Evolutionary conservation across 2,888 invertebrate genomes (phyloP).

Genomic region (Nasonovia ribisnigri): DNA sequence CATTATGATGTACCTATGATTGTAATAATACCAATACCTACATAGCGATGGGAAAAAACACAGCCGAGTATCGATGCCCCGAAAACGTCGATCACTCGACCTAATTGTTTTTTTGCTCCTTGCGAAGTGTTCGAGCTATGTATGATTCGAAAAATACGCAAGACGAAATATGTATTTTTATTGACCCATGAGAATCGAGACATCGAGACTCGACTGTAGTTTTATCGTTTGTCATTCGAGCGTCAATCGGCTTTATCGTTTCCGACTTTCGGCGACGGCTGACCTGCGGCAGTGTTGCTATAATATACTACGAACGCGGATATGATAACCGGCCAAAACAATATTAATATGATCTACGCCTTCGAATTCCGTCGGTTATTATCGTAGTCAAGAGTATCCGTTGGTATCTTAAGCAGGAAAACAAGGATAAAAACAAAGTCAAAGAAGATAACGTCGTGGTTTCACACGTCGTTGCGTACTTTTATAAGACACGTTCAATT

Average conservation of each 20-base stretch:
- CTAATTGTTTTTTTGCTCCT: too few species aligned
- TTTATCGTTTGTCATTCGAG: neutral
- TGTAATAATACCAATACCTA: too few species aligned
- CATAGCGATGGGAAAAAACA: too few species aligned
- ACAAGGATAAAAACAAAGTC: constrained; percentile 7
- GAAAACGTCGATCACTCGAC: too few species aligned
- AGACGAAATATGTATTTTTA: too few species aligned
- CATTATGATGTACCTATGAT: too few species aligned
- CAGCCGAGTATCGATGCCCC: too few species aligned
- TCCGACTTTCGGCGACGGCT: neutral
- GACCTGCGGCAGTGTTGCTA: neutral
- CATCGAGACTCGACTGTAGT: too few species aligned
- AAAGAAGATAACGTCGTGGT: neutral
- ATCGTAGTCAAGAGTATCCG: neutral
- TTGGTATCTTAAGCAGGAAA: constrained; percentile 22
- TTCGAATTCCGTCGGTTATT: neutral
- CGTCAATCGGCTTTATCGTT: neutral
- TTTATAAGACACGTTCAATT: neutral
- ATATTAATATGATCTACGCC: neutral
- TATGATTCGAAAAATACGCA: too few species aligned
- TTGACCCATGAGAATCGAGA: too few species aligned
- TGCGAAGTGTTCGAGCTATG: too few species aligned
- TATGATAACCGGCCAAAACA: neutral
- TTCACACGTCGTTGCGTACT: neutral
- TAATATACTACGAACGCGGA: neutral